Evolutionary conservation across 2,797 vertebrate species (phyloP).

Genomic region (Dendrocincla fuliginosa): DNA sequence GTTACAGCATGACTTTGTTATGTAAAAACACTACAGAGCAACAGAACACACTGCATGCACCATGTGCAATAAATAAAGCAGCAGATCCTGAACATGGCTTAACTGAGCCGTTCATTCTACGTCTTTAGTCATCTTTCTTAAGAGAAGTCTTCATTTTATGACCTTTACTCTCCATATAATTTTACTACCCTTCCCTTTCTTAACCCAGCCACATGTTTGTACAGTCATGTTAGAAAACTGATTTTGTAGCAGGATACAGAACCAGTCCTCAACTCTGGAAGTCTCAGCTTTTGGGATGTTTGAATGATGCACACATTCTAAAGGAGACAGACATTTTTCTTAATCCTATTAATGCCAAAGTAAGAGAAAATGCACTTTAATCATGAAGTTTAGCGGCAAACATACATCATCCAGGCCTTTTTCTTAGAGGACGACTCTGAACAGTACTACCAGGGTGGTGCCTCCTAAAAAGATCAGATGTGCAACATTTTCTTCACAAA

Average conservation of each 20-base stretch:
- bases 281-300: neutral
- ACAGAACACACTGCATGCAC: neutral
- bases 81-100: neutral
- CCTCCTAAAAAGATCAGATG: neutral
- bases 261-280: neutral
- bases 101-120: neutral
- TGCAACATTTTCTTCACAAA: neutral
- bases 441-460: neutral
- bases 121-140: neutral
- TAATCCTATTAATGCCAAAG: neutral
- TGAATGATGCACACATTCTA: rapidly evolving
- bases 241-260: neutral
- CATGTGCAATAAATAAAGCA: neutral
- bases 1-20: neutral
- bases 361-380: neutral
- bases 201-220: neutral
- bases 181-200: neutral
- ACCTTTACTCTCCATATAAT: neutral
- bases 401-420: rapidly evolving
- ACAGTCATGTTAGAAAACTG: neutral
- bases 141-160: neutral
- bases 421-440: neutral
- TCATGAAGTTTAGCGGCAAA: neutral
- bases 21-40: neutral
- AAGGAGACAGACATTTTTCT: neutral